These are phyloP conservation scores for Halocynthia aurantium DNA, from an alignment of 23 tunicate species.

Conservation along the genomic window DNA sequence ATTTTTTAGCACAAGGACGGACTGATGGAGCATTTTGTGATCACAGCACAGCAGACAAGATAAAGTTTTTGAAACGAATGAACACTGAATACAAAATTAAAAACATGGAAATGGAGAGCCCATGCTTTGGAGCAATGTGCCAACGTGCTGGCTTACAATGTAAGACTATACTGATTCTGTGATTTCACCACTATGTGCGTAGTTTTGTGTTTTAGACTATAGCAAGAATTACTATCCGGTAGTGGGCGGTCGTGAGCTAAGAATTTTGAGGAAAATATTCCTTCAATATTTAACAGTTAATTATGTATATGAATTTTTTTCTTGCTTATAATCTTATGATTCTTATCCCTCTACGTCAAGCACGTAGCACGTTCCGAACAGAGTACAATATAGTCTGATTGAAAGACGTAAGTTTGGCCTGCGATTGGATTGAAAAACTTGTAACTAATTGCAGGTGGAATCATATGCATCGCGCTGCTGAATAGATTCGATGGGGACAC, in stretches of 20 bases:
- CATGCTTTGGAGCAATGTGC: conserved; percentile 59
- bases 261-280: too few species aligned
- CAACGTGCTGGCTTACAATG: conserved; percentile 50
- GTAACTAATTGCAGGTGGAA: conserved; percentile 48
- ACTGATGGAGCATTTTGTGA: conserved; percentile 94
- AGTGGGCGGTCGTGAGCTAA: too few species aligned
- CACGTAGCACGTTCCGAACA: too few species aligned
- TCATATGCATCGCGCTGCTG: conserved; percentile 55
- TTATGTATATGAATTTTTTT: too few species aligned
- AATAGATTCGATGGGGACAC: conserved; percentile 57
- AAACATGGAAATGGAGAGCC: conserved; percentile 96
- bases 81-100: conserved; percentile 54
- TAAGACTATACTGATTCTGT: conserved; percentile 22
- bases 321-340: too few species aligned
- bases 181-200: too few species aligned
- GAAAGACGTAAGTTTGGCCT: neutral
- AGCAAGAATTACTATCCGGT: too few species aligned
- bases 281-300: too few species aligned
- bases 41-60: conserved; percentile 51
- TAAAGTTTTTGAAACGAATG: conserved; percentile 37
- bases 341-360: too few species aligned
- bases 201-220: too few species aligned
- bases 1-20: conserved; percentile 69
- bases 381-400: too few species aligned
- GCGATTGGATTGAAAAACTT: neutral